Percentiles rank a stretch among this genome's conserved stretches.
These are phyloP conservation scores for Trissolcus brochymenae DNA, from an alignment of 2,888 invertebrate genomes.

Conservation along the genomic window DNA sequence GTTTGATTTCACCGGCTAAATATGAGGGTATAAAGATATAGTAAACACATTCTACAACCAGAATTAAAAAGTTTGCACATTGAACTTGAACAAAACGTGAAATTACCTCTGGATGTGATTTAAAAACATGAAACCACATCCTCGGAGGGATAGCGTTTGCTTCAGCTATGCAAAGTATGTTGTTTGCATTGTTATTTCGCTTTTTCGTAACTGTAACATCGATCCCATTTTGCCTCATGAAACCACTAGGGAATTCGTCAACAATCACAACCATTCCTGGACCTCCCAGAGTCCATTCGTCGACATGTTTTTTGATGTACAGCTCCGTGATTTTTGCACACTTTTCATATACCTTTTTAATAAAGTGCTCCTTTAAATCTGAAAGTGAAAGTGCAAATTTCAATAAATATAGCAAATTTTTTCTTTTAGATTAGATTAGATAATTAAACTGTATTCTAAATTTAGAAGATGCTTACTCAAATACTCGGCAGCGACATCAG, in stretches of 20 bases:
- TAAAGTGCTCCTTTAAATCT: constrained; percentile 80
- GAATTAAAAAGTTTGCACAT: background rate
- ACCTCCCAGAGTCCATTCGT: constrained; percentile 79
- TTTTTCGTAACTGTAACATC: constrained; percentile 77
- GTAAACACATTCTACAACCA: background rate
- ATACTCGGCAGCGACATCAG: constrained; percentile 77
- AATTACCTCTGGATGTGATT: constrained; percentile 66
- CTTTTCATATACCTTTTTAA: constrained; percentile 79
- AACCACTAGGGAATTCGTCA: constrained; percentile 82
- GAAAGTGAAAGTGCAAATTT: constrained; percentile 58
- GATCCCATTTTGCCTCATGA: constrained; percentile 79
- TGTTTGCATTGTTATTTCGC: constrained; percentile 78
- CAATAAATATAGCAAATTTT: background rate
- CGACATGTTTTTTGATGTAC: constrained; percentile 77
- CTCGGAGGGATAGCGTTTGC: constrained; percentile 72
- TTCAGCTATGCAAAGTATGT: constrained; percentile 83
- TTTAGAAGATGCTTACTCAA: constrained; percentile 76
- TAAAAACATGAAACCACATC: constrained; percentile 76
- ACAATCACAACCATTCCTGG: constrained; percentile 80
- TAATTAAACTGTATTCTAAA: background rate
- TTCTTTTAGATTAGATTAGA: constrained; percentile 3
- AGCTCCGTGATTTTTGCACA: constrained; percentile 78
- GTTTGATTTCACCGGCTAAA: constrained; percentile 63
- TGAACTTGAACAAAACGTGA: background rate
- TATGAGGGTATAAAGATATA: background rate